Base-by-base conservation (phyloP, 1,140 invertebrate species). In the Thereuonema tuberculata region DNA sequence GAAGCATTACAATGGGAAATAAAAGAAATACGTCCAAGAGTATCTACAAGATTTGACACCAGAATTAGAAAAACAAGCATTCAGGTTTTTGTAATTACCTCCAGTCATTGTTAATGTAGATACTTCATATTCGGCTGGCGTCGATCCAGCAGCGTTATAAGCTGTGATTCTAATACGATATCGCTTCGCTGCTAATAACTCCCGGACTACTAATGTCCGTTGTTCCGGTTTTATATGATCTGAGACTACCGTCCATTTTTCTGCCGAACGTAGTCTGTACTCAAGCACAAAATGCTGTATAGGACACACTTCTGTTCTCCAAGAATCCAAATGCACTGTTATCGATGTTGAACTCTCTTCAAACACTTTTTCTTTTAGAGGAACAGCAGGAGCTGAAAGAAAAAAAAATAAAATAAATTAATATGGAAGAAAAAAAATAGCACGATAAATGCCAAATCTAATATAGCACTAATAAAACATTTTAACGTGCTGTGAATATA, bases 261-360 rank as follows among this genome's bases (percentile, higher is more conserved):
- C 21, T 52, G 5, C 21, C 12, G 15, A 9, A 24, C 24, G 24
- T 15, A 52, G 12, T 15, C 49, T 15, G 70, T 90, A 93, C 67
- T 91, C 86, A 5, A 94, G 82, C 54, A 87, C 84, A 69, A 88
- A 94, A 69, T 87, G 87, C 1, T 84, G 78, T 62, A 95, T 91
- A 0, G 87, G 86, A 69, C 91, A 95, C 1, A 87, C 88, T 2
- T 87, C 87, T 66, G 90, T 87, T 28, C 84, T 84, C 90, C 90
- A 95, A 0, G 83, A 83, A 65, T 86, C 86, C 43, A 94, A 71
- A 80, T 89, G 89, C 28, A 92, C 80, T 0, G 86, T 89, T n/a
- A 90, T 86, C 56, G 85, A 87, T 0, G 90, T 91, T 0, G 87
- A 84, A 70, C 94, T 94, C 55, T 87, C 82, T 65, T 52, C 15